Percentiles rank a stretch among this genome's conserved stretches.
Evolutionary conservation across 2,113 vertebrate species (phyloP).

Genomic region (Macrotus californicus): DNA sequence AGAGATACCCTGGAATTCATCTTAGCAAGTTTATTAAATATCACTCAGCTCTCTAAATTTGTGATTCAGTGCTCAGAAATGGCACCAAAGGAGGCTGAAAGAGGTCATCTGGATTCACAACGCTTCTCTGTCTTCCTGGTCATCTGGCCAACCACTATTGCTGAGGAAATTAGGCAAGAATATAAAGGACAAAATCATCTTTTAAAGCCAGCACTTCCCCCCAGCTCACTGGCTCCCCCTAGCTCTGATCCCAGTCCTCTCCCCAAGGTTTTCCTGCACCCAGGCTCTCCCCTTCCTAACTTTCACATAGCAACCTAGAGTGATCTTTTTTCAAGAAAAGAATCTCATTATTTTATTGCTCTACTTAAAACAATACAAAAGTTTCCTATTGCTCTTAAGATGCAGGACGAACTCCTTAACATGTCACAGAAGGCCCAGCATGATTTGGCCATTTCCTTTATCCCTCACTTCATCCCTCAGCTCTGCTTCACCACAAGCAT

Average conservation of each 20-base stretch:
- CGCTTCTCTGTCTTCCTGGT: background rate
- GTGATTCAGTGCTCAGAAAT: conserved; percentile 48
- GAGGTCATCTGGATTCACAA: conserved; percentile 9
- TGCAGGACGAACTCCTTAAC: background rate
- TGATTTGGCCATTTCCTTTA: background rate
- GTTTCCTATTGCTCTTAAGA: background rate
- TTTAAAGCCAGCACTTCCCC: background rate
- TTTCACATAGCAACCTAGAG: background rate
- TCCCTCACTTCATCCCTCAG: background rate
- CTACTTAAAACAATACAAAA: background rate
- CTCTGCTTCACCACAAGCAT: too few relatives aligned
- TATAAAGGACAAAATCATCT: background rate
- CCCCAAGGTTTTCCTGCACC: background rate
- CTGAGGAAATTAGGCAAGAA: background rate
- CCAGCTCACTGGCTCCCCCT: background rate
- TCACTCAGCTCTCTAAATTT: conserved; percentile 23
- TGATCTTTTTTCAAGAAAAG: background rate
- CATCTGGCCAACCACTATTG: background rate
- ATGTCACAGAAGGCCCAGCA: background rate
- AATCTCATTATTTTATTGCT: background rate
- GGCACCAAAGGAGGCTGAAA: background rate
- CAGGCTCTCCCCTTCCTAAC: background rate
- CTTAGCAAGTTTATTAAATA: conserved; percentile 37
- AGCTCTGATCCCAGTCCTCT: background rate
- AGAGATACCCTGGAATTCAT: conserved; percentile 31